These are phyloP conservation scores for Centropus bengalensis DNA, from an alignment of 2,113 vertebrate species.

Conservation along the genomic window DNA sequence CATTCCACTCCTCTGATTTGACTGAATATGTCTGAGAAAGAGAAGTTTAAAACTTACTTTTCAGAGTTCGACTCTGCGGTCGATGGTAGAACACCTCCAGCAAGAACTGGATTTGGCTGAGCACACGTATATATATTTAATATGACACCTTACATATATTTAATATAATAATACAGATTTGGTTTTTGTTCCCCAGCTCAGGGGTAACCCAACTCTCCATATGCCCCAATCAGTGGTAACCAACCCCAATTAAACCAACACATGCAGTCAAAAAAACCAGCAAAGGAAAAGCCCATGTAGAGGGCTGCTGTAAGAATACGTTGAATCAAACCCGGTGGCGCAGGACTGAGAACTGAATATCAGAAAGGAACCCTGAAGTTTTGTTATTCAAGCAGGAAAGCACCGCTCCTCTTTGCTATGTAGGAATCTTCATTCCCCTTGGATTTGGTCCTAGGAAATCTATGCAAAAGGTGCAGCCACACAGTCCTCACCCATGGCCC, in stretches of 20 bases:
- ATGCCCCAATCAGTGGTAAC: background rate
- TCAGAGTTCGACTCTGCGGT: background rate
- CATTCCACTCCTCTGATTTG: background rate
- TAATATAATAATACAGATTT: too few relatives aligned
- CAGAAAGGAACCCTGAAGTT: background rate
- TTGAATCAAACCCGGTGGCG: background rate
- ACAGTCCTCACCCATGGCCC: fast-evolving
- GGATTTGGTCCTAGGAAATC: background rate
- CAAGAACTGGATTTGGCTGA: background rate
- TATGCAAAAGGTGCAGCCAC: background rate
- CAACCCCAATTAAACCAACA: background rate
- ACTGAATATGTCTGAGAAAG: background rate
- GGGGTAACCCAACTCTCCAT: background rate
- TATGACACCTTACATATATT: too few relatives aligned
- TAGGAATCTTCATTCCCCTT: background rate
- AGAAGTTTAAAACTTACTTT: background rate
- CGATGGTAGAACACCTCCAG: background rate
- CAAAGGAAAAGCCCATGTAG: background rate
- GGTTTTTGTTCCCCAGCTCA: background rate
- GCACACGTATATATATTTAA: background rate
- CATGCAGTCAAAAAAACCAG: background rate
- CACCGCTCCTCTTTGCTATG: background rate
- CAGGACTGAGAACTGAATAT: background rate
- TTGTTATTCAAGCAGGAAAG: background rate
- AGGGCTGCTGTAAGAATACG: background rate